Percentiles rank a stretch among this genome's conserved stretches.
Conservation (phyloP, 2,113 vertebrate genomes). For the Poeciliopsis prolifica region DNA sequence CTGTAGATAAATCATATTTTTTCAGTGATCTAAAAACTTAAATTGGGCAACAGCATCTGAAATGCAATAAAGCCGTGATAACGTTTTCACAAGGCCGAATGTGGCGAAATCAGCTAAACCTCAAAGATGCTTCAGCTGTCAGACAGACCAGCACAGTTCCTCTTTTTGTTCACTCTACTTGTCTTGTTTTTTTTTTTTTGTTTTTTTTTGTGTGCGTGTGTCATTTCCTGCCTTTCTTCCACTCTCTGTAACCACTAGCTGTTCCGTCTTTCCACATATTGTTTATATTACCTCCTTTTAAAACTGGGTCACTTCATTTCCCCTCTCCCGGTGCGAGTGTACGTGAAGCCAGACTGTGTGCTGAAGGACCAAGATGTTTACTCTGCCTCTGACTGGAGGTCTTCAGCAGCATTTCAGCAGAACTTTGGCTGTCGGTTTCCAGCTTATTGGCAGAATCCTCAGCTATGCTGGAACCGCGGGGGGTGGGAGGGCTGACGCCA, state of each 20-base stretch:
- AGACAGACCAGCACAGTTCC: neutral
- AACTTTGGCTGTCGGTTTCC: conserved; percentile 38
- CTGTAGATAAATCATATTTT: too few relatives aligned
- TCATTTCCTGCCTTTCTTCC: neutral
- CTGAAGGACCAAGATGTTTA: conserved; percentile 48
- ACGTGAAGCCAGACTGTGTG: conserved; percentile 4
- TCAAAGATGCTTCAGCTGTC: neutral
- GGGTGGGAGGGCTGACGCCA: conserved; percentile 1
- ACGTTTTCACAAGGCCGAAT: neutral
- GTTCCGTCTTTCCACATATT: conserved; percentile 32
- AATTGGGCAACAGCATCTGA: neutral
- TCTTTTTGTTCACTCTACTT: neutral
- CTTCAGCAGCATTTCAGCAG: conserved; percentile 4
- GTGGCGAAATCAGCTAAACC: neutral
- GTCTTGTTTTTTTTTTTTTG: neutral
- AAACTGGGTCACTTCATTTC: conserved; percentile 48
- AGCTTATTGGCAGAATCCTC: conserved; percentile 27
- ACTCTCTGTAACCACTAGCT: neutral
- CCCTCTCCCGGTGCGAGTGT: conserved; percentile 4
- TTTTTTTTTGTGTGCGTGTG: neutral
- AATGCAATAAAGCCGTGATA: neutral
- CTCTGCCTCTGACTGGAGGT: conserved; percentile 40
- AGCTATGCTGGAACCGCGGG: neutral
- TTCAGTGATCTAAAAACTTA: neutral
- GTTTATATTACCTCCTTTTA: conserved; percentile 50